Percentiles rank a stretch among this genome's conserved stretches.
These are phyloP conservation scores for Ptychochromis oligacanthus DNA, from an alignment of 2,113 vertebrate species.

Conservation along the genomic window DNA sequence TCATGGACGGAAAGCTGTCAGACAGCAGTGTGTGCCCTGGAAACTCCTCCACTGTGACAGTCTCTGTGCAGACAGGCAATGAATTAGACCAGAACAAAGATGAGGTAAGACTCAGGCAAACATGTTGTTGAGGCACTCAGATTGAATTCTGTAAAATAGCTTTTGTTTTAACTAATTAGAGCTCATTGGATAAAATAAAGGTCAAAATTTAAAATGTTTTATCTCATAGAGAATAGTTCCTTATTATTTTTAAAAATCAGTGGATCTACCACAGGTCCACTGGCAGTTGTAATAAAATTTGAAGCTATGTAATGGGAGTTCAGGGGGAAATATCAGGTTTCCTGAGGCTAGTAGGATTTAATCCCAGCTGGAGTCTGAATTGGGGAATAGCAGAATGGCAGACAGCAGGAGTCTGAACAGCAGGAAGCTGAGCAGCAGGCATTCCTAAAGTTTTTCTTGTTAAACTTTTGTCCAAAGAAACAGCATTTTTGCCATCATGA, in stretches of 20 bases:
- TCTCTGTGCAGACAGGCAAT: constrained; percentile 81
- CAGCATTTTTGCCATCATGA: background rate
- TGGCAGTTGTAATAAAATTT: background rate
- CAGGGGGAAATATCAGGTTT: background rate
- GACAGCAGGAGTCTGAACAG: background rate
- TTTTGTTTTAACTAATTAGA: background rate
- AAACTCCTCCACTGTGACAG: constrained; percentile 66
- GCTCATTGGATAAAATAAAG: background rate
- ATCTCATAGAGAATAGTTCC: background rate
- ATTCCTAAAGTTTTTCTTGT: background rate
- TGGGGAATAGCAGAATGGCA: background rate
- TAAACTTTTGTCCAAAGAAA: background rate
- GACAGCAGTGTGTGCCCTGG: constrained; percentile 41
- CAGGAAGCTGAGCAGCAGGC: background rate
- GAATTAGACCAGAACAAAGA: constrained; percentile 87
- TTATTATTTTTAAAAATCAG: background rate
- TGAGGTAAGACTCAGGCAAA: constrained; percentile 77
- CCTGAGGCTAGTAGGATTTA: background rate
- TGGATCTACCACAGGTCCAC: background rate
- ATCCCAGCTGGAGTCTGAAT: constrained; percentile 6
- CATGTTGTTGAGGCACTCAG: background rate
- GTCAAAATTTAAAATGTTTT: background rate
- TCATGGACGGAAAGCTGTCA: constrained; percentile 83
- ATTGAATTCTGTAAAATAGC: background rate
- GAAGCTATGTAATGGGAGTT: background rate